Percentiles rank a stretch among this genome's conserved stretches.
Conservation (phyloP, 1,140 invertebrate species). For the Drosophila busckii region DNA sequence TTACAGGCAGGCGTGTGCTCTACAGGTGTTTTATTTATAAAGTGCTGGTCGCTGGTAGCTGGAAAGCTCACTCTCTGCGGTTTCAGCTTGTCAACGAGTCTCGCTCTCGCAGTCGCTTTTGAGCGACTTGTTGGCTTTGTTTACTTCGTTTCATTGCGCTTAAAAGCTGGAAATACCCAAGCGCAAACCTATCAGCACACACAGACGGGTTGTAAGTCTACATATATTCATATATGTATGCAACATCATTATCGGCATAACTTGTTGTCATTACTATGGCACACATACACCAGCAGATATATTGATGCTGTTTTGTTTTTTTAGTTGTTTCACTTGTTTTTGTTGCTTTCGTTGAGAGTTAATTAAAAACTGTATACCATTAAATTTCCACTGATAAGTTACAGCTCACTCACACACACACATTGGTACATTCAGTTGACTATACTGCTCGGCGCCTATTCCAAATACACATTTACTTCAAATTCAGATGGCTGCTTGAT, state of each 20-base stretch:
- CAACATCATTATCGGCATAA: conserved; percentile 52
- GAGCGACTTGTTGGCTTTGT: too few species aligned
- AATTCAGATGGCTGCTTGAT: not conserved
- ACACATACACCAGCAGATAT: not conserved
- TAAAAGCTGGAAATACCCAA: conserved; percentile 72
- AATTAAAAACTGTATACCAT: conserved; percentile 41
- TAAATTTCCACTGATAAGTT: conserved; percentile 25
- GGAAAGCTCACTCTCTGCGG: conserved; percentile 4
- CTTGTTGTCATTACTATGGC: conserved; percentile 19
- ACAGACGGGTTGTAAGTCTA: conserved; percentile 24
- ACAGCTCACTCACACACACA: not conserved
- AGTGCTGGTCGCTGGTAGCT: conserved; percentile 3
- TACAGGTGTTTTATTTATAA: conserved; percentile 36
- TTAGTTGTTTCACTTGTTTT: conserved; percentile 6
- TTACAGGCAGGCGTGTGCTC: conserved; percentile 30
- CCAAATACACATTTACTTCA: too few species aligned
- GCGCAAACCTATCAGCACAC: conserved; percentile 49
- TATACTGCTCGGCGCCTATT: too few species aligned
- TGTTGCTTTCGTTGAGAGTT: conserved; percentile 10
- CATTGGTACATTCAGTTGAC: not conserved
- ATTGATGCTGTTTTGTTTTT: conserved; percentile 27
- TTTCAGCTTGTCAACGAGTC: not conserved
- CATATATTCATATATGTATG: conserved; percentile 10
- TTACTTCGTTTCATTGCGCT: conserved; percentile 33
- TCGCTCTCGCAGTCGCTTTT: not conserved